A percentile compares a stretch with the other conserved stretches of the same genome.
These are phyloP conservation scores for Sphaerophoria taeniata DNA, from an alignment of 2,888 invertebrate genomes.

Conservation along the genomic window DNA sequence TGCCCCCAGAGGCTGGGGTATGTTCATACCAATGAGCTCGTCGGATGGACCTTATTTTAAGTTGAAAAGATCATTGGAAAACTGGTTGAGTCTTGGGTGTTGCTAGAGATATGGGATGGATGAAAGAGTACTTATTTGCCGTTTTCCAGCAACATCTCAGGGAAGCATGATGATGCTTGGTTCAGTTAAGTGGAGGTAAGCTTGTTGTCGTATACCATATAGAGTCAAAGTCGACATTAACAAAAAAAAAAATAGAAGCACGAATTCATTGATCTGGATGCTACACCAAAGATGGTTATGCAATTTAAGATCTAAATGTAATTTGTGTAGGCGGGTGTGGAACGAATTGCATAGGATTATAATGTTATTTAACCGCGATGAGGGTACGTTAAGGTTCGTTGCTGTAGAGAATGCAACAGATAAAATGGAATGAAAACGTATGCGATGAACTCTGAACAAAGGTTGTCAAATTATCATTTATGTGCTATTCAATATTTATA, in stretches of 20 bases:
- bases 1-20: slow-evolving; percentile 39
- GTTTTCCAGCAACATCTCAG: slow-evolving; percentile 4
- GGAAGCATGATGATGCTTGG: background rate
- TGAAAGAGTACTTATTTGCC: slow-evolving; percentile 9
- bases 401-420: too few relatives aligned
- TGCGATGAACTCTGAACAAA: too few relatives aligned
- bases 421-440: too few relatives aligned
- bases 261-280: slow-evolving; percentile 55
- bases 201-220: slow-evolving; percentile 5
- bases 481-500: too few relatives aligned
- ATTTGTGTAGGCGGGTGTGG: slow-evolving; percentile 39
- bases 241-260: slow-evolving; percentile 33
- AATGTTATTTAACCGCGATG: slow-evolving; percentile 28
- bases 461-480: too few relatives aligned
- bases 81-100: slow-evolving; percentile 62
- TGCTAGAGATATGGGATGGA: slow-evolving; percentile 36
- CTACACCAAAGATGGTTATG: slow-evolving; percentile 40
- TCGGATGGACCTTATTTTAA: slow-evolving; percentile 41
- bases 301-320: slow-evolving; percentile 37
- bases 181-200: background rate
- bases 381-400: background rate
- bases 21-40: too few relatives aligned
- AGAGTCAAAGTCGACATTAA: slow-evolving; percentile 49
- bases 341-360: background rate
- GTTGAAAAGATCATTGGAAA: slow-evolving; percentile 58